Base-by-base conservation (phyloP, 2,113 vertebrate genomes). In the Sakesphorus luctuosus region DNA sequence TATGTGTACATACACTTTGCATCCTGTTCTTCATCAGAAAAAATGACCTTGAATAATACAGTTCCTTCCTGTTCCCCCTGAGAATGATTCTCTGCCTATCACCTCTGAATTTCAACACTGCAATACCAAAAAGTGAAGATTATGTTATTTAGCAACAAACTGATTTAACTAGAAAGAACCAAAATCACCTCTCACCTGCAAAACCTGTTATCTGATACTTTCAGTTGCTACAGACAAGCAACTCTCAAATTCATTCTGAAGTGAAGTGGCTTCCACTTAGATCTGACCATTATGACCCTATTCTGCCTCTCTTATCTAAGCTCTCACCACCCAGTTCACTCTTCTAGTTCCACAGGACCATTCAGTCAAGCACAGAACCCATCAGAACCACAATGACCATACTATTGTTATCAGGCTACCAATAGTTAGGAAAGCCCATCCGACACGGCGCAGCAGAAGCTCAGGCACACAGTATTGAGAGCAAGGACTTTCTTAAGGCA, bases 381-480 rank as follows among this genome's bases (percentile, higher is more conserved):
- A 28, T 5, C 21, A 62, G 47, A 78, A 84, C 31, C n/a, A 40
- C 44, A 58, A 7, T 0, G 6, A 44, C 52, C 4, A 0, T 2
- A 52, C 47, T 1, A n/a, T 2, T 0, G 0, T 4, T n/a, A 69
- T 10, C 9, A 5, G 58, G 14, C 24, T 72, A 56, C 2, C 44
- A 43, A 9, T 3, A 76, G 9, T 3, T 38, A 52, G 13, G 5
- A 35, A 91, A 67, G 61, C 8, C 43, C 72, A 44, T 7, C 0
- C n/a, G 59, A 79, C 25, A 20, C 67, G 16, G 2, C 3, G 36
- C 1, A 81, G 65, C 65, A 75, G 29, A 67, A 65, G 17, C 23
- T 63, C 26, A 58, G 46, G 38, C 28, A 55, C 13, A n/a, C 26
- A 44, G 11, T 1, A 46, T 8, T 16, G 67, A 69, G 16, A 75